Evolutionary conservation across 2,888 invertebrate species (phyloP), one percentile per base, ranked within the genome.

Genomic region (Chironomus tentans): DNA sequence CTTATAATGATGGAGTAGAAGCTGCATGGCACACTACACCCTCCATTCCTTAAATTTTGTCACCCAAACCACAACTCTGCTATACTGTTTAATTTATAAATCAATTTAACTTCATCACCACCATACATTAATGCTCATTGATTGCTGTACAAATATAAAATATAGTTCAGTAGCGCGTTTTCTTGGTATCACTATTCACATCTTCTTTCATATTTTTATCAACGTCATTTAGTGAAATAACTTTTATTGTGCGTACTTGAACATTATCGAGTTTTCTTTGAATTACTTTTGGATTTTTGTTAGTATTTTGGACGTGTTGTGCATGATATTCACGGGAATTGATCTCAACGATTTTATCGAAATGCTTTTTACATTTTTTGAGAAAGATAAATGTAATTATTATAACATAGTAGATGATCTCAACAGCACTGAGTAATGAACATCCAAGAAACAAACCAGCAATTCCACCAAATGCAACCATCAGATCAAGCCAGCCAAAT

Each of bases 371-470:
- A 6, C 48, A 12, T 15, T 70, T 22, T 24, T n/a, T 62, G 0
- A 56, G 4, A 4, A 46, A 12, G 2, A 62, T 73, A 7, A 73
- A 38, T n/a, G 24, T 18, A 5, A 61, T 38, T 3, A 15, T 28
- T 38, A 56, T 13, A 5, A 82, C 76, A 62, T 82, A 84, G 78
- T 86, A 86, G 15, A 85, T n/a, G 13, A 86, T 76, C 78, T 86
- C 86, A 7, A 82, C 81, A 18, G 80, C 82, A 78, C 85, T 86
- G 68, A 85, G 80, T 77, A 86, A 79, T 0, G 86, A 86, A 4
- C 83, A 84, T 4, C 86, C 85, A 77, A 86, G 77, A 77, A 85
- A 85, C 1, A 86, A 82, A 2, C 86, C 85, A 71, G 85, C 84
- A 77, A 85, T 83, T 24, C 85, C 85, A 7, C 85, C 85, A 78